Percentiles rank a stretch among this genome's conserved stretches.
Conservation (phyloP, 1,140 invertebrate species). For the Aporrectodea caliginosa region DNA sequence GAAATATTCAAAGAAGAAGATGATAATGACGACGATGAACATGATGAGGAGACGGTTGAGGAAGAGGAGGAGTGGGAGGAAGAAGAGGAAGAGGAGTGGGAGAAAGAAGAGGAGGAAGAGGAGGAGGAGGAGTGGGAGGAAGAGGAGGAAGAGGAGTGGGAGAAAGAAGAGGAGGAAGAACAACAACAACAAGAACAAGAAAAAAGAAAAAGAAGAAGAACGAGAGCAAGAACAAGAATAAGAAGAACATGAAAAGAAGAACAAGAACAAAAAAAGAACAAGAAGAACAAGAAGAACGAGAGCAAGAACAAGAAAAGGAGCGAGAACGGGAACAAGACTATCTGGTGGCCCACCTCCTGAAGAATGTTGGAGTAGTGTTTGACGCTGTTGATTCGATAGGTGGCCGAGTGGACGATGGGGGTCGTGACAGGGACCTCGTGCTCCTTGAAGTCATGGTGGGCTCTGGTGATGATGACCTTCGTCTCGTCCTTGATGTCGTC, state of each 20-base stretch:
- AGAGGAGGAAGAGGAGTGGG: not conserved
- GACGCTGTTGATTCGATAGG: constrained; percentile 41
- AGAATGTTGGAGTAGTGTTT: constrained; percentile 43
- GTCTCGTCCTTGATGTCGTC: constrained; percentile 11
- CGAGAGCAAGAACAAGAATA: too few relatives aligned
- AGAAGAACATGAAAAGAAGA: too few relatives aligned
- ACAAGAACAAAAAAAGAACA: too few relatives aligned
- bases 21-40: too few relatives aligned
- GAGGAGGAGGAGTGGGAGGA: not conserved
- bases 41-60: not conserved
- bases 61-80: too few relatives aligned
- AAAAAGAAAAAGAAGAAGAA: not conserved
- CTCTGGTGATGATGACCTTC: not conserved
- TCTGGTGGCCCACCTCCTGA: constrained; percentile 6
- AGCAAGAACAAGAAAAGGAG: too few relatives aligned
- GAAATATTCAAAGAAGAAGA: too few relatives aligned
- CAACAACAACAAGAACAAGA: not conserved
- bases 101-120: not conserved
- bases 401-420: constrained; percentile 46
- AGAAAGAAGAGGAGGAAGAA: not conserved
- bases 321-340: not conserved
- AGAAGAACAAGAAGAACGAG: too few relatives aligned
- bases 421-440: constrained; percentile 37
- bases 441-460: not conserved
- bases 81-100: too few relatives aligned